Evolutionary conservation across 2,113 vertebrate species (phyloP), one percentile per base, ranked within the genome.

Genomic region (Stegastes partitus): DNA sequence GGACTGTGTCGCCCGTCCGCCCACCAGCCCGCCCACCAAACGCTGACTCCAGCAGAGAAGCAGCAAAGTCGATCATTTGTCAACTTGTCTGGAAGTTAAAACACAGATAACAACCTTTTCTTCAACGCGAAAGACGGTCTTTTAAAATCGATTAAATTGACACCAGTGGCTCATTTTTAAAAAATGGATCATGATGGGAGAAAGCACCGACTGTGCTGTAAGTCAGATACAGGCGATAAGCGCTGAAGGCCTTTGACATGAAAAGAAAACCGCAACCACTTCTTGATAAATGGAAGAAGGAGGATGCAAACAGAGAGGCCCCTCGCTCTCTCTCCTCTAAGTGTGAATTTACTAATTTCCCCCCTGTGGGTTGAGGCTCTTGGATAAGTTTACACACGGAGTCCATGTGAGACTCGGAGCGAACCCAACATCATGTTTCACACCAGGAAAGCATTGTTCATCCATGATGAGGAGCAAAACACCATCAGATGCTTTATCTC

Each of bases 21-120:
- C 86, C 74, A 86, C 82, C 45, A 12, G 3, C 62, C 66, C 84
- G n/a, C 88, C 85, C 85, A 91, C 87, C 6, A 18, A 56, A 14
- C 44, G 50, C 34, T 64, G 58, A 79, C n/a, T 53, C 18, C 1
- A 68, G 74, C 64, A 15, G 51, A 54, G n/a, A 50, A 81, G 82
- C 45, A 22, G 28, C 49, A 69, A 28, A 28, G 28, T 5, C 0
- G 28, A 34, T 9, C 31, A 34, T 34, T 34, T 9, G 8, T 47
- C 15, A 78, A 54, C n/a, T 82, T 78, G 70, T 70, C 5, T 5
- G 23, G 23, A 59, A 73, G 70, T 82, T 70, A 42, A 69, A 63
- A 28, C 4, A 45, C 55, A 69, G 12, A 49, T 64, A 54, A 80
- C 76, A 51, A 59, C 71, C 68, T 75, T 53, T 58, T 74, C 51